Base-by-base conservation (phyloP, 2,888 invertebrate genomes). In the Rhagophthalmus giganteus region DNA sequence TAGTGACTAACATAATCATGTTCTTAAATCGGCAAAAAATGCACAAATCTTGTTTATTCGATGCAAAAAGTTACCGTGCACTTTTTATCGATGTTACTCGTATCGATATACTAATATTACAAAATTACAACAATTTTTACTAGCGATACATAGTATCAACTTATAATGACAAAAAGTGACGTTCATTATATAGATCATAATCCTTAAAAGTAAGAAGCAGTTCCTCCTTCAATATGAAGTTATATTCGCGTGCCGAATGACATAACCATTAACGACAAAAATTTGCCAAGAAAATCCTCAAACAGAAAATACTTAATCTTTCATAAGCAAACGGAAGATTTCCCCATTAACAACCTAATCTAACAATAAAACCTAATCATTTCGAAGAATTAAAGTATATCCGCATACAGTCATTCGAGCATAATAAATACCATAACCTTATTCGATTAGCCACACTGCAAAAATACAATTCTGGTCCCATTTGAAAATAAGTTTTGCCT, bases 121-220 rank as follows among this genome's bases (percentile, higher is more conserved):
- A 71, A 70, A 75, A 75, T 74, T 75, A 72, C 70, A 74, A 74
- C 71, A 75, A 74, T 73, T 73, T 55, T 74, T 73, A 74, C 74
- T 72, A 70, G 66, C 73, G 76, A 77, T 77, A 77, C 76, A 77
- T 67, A 74, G 76, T 76, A 77, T 77, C 76, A 73, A 74, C 71
- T 66, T 48, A 51, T 46, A 55, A 42, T 40, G 50, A 46, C 42
- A 55, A 55, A 44, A 55, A 55, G 40, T 46, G 35, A 51, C 31
- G 44, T 48, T 55, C 44, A 46, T 42, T 46, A 42, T 55, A 46
- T 42, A 55, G 49, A 54, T 48, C 48, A 27, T 46, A 55, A 26
- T 47, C 49, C 49, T 54, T 48, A 48, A 40, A 37, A 48, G 38
- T 46, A 45, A 50, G 44, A 45, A 50, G 45, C 45, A 45, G 37